Conservation (phyloP, 2,888 invertebrate genomes). For the Drosophila anomalata region DNA sequence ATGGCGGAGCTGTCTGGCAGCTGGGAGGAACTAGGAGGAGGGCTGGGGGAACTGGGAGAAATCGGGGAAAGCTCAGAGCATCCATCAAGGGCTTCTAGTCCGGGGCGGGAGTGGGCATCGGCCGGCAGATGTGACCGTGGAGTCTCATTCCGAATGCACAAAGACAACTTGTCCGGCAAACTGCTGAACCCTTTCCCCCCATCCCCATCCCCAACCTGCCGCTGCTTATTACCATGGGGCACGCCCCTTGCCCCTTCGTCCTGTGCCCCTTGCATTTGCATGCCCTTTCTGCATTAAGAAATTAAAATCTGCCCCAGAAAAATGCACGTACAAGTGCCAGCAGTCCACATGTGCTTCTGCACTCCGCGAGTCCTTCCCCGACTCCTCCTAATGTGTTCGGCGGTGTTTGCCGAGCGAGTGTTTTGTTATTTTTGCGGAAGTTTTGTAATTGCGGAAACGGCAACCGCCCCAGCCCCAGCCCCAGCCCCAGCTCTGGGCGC, state of each 20-base stretch:
- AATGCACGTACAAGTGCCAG: constrained; percentile 49
- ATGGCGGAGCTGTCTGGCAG: constrained; percentile 18
- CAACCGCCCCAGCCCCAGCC: constrained; percentile 42
- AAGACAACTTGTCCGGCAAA: constrained; percentile 38
- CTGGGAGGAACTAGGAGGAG: neutral
- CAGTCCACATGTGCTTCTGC: constrained; percentile 68
- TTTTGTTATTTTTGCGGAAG: constrained; percentile 78
- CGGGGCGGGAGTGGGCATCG: neutral
- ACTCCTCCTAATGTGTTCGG: neutral
- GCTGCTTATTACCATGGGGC: neutral
- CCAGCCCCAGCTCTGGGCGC: constrained; percentile 43
- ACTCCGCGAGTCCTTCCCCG: neutral
- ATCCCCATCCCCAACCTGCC: neutral
- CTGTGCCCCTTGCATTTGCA: constrained; percentile 20
- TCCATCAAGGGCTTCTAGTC: constrained; percentile 13
- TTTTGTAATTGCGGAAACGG: constrained; percentile 79
- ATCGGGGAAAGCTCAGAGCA: constrained; percentile 1
- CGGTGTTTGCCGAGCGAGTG: constrained; percentile 49
- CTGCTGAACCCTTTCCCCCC: constrained; percentile 6
- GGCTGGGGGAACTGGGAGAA: neutral
- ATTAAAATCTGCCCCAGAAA: constrained; percentile 73
- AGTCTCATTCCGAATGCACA: constrained; percentile 56
- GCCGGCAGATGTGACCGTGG: constrained; percentile 29
- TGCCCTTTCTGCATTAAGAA: constrained; percentile 78
- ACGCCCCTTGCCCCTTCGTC: neutral